Conservation (phyloP, 64 coral and sea anemone genomes). For the Montipora capricornis region DNA sequence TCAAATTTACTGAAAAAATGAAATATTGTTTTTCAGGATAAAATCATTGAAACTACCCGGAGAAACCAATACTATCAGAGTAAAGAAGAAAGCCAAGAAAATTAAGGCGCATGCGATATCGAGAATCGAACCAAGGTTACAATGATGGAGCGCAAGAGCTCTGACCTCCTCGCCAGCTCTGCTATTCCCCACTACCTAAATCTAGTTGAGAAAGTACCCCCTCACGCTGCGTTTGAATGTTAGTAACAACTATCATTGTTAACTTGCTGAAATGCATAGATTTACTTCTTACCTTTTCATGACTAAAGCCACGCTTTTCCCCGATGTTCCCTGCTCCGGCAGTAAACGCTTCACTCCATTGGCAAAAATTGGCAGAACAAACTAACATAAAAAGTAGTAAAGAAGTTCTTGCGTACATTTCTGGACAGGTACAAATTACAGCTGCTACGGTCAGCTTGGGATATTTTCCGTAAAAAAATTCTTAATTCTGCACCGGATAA, state of each 20-base stretch:
- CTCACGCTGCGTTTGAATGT: no score
- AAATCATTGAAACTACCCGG: no score
- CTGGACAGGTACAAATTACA: background rate
- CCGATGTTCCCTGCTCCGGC: constrained; percentile 27
- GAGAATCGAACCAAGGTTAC: no score
- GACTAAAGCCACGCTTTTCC: background rate
- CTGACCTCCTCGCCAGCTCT: no score
- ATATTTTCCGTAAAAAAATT: background rate
- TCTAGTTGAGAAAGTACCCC: no score
- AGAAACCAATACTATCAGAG: no score
- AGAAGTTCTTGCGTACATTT: background rate
- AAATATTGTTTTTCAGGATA: no score
- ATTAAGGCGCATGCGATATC: no score
- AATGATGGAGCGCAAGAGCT: no score
- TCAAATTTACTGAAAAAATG: no score
- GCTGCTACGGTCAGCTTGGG: background rate
- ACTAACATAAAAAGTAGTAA: background rate
- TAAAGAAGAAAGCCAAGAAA: no score
- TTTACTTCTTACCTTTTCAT: constrained; percentile 3
- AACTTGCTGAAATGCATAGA: background rate
- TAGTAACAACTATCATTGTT: background rate
- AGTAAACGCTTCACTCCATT: constrained; percentile 7
- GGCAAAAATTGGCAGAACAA: background rate
- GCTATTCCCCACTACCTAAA: no score
- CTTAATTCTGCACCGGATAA: background rate